Conservation (phyloP, 2,797 vertebrate genomes). For the Bryconaethiops microstoma region DNA sequence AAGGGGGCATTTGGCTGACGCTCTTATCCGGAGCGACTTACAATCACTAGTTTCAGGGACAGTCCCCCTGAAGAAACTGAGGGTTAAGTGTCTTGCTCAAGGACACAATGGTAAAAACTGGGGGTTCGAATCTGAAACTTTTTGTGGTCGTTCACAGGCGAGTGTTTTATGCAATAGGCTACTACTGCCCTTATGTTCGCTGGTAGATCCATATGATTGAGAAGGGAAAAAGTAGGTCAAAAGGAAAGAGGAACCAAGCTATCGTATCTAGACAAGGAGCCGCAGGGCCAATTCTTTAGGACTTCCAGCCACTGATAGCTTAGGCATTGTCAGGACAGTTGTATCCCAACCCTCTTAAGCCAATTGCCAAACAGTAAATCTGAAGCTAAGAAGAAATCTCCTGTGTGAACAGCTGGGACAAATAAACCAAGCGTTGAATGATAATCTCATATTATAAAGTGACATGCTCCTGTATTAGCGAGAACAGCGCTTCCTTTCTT, state of each 20-base stretch:
- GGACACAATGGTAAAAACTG: too few relatives aligned
- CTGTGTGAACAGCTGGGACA: slow-evolving; percentile 1
- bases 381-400: slow-evolving; percentile 14
- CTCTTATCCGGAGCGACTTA: too few relatives aligned
- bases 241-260: not conserved
- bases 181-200: not conserved
- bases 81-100: too few relatives aligned
- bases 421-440: slow-evolving; percentile 26
- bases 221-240: not conserved
- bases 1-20: too few relatives aligned
- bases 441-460: slow-evolving; percentile 38
- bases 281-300: not conserved
- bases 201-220: not conserved
- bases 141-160: too few relatives aligned
- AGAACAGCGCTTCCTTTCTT: slow-evolving; percentile 41
- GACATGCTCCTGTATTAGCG: slow-evolving; percentile 12
- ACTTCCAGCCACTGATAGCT: not conserved
- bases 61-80: too few relatives aligned
- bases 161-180: too few relatives aligned
- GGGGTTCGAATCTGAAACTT: too few relatives aligned
- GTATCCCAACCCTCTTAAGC: not conserved
- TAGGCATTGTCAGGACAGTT: not conserved
- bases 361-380: slow-evolving; percentile 29
- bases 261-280: not conserved
- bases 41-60: too few relatives aligned